Base-by-base conservation (phyloP, 1,140 invertebrate genomes). In the Drosophila nigromelanica region DNA sequence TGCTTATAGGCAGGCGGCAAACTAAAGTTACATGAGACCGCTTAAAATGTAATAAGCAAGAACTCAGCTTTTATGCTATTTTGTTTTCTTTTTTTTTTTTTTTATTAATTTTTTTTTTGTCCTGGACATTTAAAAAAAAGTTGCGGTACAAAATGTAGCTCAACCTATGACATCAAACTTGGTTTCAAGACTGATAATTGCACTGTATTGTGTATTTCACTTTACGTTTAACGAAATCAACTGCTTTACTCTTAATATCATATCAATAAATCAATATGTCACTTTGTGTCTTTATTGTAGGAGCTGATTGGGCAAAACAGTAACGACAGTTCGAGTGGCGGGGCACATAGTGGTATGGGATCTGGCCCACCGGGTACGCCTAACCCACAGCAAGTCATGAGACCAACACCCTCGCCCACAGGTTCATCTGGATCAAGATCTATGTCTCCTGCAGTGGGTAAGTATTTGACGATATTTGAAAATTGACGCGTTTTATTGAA, bases 401-500 rank as follows among this genome's bases (percentile, higher is more conserved):
- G 97, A 93, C 97, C 97, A 69, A 97, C 96, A 89, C 97, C 97
- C 83, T 98, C 97, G 89, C 97, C 97, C 79, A 98, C 97, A 90
- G 97, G 97, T 90, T 98, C 97, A 83, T 92, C 91, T 86, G 97
- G 97, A 92, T 98, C 97, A 83, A 95, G 97, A 93, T 98, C 97
- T 92, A 98, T 98, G 96, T 98, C 97, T 92, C 97, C 97, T 90
- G 97, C 97, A 93, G 97, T 98, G 92, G 97, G 97, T 98, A 92
- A 95, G 96, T 94, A 64, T 18, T 1, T 37, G 3, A 52, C 5
- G 27, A 55, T 45, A 5, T 12, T 54, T 7, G 33, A 3, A 55
- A 35, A 7, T 33, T n/a, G 43, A 30, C 0, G 4, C 14, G 5
- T 35, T 10, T 18, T 37, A 35, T 15, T 52, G 10, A 52, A 35